Base-by-base conservation (phyloP, 2,113 vertebrate species). In the Lycocorax pyrrhopterus region DNA sequence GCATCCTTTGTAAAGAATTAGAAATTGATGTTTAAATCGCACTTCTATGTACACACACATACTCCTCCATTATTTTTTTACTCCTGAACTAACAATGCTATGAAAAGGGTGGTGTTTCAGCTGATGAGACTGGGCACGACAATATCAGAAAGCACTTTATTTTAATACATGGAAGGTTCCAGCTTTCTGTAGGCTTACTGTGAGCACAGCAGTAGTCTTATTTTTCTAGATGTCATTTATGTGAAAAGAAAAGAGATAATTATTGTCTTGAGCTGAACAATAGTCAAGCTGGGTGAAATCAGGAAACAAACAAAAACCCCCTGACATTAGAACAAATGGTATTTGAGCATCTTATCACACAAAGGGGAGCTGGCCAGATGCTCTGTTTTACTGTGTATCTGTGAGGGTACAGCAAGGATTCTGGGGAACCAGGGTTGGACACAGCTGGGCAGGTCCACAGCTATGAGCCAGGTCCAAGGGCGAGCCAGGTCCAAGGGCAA, bases 381-480 rank as follows among this genome's bases (percentile, higher is more conserved):
- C 3, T 62, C 4, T 62, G 1, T 39, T 77, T 85, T 23, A 29
- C 6, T 56, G 16, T n/a, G 4, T 17, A 8, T 47, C 23, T 69
- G 5, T n/a, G 6, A 41, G 10, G 22, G 20, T 3, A 1, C 22
- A 56, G 19, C 13, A 41, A 63, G 49, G 39, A 53, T 26, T 49
- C 25, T 39, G 13, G 39, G 32, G 12, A 77, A 5, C 5, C 22
- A 30, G 9, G 2, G 11, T 2, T 2, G 0, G 26, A 39, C 46
- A 52, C 35, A 79, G 8, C 23, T 53, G 32, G 14, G 17, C 27
- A 80, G 30, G 8, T 43, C 43, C 27, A 44, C 21, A 39, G 29
- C 3, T 3, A 16, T 13, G 0, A 66, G 13, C 12, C 21, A 46
- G 26, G 49, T 55, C 32, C 66, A 59, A n/a, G n/a, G n/a, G n/a